Base-by-base conservation (phyloP, 2,888 invertebrate species). In the Agrochola lychnidis region DNA sequence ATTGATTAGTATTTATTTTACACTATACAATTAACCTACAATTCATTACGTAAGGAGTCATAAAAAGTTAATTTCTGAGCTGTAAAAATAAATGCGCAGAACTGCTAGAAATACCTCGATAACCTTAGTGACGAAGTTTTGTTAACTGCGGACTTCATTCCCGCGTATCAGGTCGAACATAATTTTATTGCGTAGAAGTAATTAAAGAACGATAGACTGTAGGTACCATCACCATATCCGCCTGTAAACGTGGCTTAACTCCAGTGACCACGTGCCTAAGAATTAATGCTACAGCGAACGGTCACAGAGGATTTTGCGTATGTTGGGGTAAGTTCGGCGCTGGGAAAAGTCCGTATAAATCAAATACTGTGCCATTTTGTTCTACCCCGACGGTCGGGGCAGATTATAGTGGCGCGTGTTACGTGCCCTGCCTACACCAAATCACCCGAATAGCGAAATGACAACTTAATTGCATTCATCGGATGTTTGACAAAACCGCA, bases 121-220 rank as follows among this genome's bases (percentile, higher is more conserved):
- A 79, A 79, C 82, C 79, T 64, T 10, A 81, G 63, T 81, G 79
- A 59, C 81, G 76, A 14, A 62, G 40, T 66, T 75, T 30, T n/a
- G 2, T 25, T 57, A 14, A 73, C 53, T 56, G 42, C 36, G 14
- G 19, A 68, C 30, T 73, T 57, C 9, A 56, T 16, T 45, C 53
- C 22, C 16, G n/a, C 25, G 14, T 61, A 73, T 61, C 45, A 57
- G 36, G 25, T 16, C 57, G 22, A 53, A 12, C 5, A 16, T 6
- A 45, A 66, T 79, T 30, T 14, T 76, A 25, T 22, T 63, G 76
- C 81, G 79, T 67, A 74, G 22, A 61, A 69, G 22, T 61, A n/a
- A 30, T 30, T 30, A 30, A 59, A 10, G 10, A 19, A 56, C 12
- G 22, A 48, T 19, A 4, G 2, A 30, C 40, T 53, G 30, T 42